These are phyloP conservation scores for Typhlichthys subterraneus DNA, from an alignment of 2,797 vertebrate genomes.

Conservation along the genomic window DNA sequence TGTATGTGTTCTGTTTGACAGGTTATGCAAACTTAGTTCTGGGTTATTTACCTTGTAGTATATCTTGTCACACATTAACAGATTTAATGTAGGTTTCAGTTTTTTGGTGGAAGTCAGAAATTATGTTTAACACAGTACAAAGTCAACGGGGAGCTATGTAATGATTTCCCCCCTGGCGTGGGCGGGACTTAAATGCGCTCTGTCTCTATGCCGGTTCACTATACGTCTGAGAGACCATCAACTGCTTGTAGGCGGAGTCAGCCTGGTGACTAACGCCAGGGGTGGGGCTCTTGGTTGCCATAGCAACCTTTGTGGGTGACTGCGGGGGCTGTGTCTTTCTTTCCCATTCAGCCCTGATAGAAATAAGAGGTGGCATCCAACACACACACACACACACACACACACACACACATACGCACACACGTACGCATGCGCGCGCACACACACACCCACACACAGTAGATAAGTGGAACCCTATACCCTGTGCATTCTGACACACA, in stretches of 20 bases:
- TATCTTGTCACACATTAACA: too few relatives aligned
- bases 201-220: conserved; percentile 26
- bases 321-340: conserved; percentile 20
- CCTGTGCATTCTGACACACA: conserved; percentile 11
- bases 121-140: too few relatives aligned
- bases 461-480: conserved; percentile 36
- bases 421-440: too few relatives aligned
- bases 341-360: conserved; percentile 32
- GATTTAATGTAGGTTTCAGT: too few relatives aligned
- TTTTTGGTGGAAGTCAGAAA: too few relatives aligned
- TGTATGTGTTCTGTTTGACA: too few relatives aligned
- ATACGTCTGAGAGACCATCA: conserved; percentile 27
- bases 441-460: conserved; percentile 1
- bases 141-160: too few relatives aligned
- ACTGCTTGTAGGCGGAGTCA: conserved; percentile 45
- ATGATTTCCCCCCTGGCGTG: too few relatives aligned
- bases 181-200: too few relatives aligned
- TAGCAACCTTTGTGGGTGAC: conserved; percentile 62
- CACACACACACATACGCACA: not conserved
- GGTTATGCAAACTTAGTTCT: too few relatives aligned
- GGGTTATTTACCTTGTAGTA: too few relatives aligned
- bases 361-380: conserved; percentile 21
- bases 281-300: conserved; percentile 52
- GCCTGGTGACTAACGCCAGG: conserved; percentile 40
- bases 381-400: not conserved